Conservation (phyloP, 2,888 invertebrate species). For the Leptinotarsa tumamoca region DNA sequence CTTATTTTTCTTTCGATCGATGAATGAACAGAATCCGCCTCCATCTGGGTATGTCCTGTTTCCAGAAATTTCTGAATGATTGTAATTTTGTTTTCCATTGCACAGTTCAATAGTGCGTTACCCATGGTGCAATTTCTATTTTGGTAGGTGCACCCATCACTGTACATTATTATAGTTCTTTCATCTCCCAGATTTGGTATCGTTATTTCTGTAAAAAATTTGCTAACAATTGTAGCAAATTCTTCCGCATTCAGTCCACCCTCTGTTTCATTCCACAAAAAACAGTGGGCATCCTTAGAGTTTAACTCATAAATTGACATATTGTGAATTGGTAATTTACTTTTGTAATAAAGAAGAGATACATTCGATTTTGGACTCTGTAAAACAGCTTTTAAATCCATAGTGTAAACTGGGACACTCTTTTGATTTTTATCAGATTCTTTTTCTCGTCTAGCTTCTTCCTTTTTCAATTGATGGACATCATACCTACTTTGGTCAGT, state of each 20-base stretch:
- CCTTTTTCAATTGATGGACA: constrained; percentile 30
- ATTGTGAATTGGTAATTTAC: constrained; percentile 20
- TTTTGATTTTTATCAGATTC: constrained; percentile 35
- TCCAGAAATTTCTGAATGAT: constrained; percentile 26
- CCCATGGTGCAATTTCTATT: constrained; percentile 30
- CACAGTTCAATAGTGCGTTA: constrained; percentile 30
- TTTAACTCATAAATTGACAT: constrained; percentile 3
- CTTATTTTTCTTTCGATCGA: constrained; percentile 24
- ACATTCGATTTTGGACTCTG: constrained; percentile 24
- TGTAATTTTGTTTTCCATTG: constrained; percentile 21
- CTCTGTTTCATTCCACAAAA: constrained; percentile 30
- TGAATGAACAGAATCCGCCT: constrained; percentile 26
- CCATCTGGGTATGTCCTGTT: constrained; percentile 29
- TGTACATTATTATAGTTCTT: constrained; percentile 28
- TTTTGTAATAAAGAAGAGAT: constrained; percentile 24
- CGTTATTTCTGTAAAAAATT: constrained; percentile 11
- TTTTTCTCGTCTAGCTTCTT: constrained; percentile 38
- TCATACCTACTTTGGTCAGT: constrained; percentile 25
- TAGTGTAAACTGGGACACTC: constrained; percentile 20
- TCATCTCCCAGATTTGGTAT: constrained; percentile 5
- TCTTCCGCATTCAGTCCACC: constrained; percentile 26
- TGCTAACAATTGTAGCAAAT: constrained; percentile 23
- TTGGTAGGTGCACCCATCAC: constrained; percentile 36
- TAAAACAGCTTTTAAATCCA: constrained; percentile 28
- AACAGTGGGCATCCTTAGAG: constrained; percentile 18